Evolutionary conservation across 2,797 vertebrate genomes (phyloP), one percentile per base, ranked within the genome.

Genomic region (Neolamprologus multifasciatus): DNA sequence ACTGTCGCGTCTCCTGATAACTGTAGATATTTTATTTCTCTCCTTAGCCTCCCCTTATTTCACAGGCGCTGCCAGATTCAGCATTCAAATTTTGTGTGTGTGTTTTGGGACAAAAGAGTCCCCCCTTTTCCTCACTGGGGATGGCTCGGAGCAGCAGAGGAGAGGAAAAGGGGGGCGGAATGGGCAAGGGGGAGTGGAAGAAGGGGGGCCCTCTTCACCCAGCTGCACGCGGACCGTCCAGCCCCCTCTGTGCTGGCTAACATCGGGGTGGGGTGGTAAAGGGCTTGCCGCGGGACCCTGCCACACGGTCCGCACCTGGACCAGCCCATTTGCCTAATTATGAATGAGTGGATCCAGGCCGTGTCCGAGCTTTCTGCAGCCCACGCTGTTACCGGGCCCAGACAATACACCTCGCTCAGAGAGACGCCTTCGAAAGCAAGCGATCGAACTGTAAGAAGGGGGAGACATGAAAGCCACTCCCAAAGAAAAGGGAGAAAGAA

Each of bases 231-330:
- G 92, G 82, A 88, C 91, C 86, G 88, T 86, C 87, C 88, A 89
- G 92, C 87, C 92, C 91, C 92, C 87, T 90, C 91, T 87, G 85
- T 76, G 90, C 78, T 78, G 26, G 89, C 82, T 54, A 86, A 51
- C 90, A 71, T 91, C 62, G 87, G 88, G 93, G 89, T 64, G 84
- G 86, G 88, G 87, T 80, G 50, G 86, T 71, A 64, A 86, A 80
- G 82, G 82, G 88, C 86, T 92, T 91, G 43, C 93, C 29, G 84
- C 85, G 29, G 88, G 92, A 89, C 80, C 86, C 90, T 21, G 71
- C 90, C 87, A 83, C 92, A 94, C 90, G 89, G 93, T 93, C 91
- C 93, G 95, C 96, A 97, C 96, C 96, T 97, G 96, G 96, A 95
- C 94, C 93, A 29, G 77, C 86, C 94, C 92, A 96, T 96, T 95